Percentiles rank a stretch among this genome's conserved stretches.
Conservation (phyloP, 2,113 vertebrate species). For the Tetrax tetrax region DNA sequence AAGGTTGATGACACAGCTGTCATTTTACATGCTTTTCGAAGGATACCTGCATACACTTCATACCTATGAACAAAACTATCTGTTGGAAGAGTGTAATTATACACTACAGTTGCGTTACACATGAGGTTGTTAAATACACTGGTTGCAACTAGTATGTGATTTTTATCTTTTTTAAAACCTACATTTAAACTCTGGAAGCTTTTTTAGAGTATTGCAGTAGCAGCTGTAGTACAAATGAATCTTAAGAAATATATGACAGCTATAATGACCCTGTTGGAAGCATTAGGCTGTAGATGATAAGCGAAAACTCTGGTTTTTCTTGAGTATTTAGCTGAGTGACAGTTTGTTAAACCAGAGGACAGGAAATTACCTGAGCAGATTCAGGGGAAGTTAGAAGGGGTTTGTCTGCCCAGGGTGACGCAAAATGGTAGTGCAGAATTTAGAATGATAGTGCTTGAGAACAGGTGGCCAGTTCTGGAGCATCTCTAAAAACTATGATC, state of each 20-base stretch:
- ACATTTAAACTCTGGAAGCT: neutral
- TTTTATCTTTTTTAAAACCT: neutral
- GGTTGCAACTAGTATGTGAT: neutral
- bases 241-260: neutral
- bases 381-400: neutral
- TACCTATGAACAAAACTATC: neutral
- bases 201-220: neutral
- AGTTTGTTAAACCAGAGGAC: neutral
- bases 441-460: neutral
- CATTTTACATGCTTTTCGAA: neutral
- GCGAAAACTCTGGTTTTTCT: neutral
- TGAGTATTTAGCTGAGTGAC: neutral
- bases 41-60: neutral
- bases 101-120: neutral
- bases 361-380: neutral
- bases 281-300: neutral
- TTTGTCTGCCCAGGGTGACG: neutral
- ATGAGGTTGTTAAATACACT: neutral
- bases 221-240: neutral
- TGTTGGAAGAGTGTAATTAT: neutral
- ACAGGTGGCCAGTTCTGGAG: neutral
- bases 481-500: neutral
- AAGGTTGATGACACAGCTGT: neutral
- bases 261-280: rapidly evolving
- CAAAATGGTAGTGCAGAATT: neutral